Evolutionary conservation across 2,888 invertebrate genomes (phyloP), one percentile per base, ranked within the genome.

Genomic region (Philereme transversata): DNA sequence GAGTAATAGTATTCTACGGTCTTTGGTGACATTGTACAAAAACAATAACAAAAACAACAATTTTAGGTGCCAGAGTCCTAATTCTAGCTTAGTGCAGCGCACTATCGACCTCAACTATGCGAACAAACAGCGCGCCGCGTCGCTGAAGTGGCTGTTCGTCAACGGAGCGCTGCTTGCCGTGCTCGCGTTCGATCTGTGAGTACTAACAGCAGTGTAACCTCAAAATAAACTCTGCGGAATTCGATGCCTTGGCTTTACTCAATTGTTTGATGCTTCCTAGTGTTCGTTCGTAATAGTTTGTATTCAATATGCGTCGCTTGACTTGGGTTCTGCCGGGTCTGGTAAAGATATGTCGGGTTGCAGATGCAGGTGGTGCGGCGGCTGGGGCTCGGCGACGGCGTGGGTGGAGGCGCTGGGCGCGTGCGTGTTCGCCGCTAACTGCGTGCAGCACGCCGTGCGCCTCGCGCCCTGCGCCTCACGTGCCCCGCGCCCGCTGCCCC

Each of bases 111-210:
- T 94, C 8, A 92, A 90, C 51, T 93, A 93, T 69, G 88, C 82
- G 0, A 87, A 93, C 60, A 86, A 80, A 63, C 93, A 91, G 75
- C 89, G 93, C 4, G 87, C 90, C 5, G 87, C 77, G 55, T 91
- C 93, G 33, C 76, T 94, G n/a, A 90, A 92, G 68, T 95, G 95
- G 94, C 93, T 94, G 51, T 73, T 87, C 8, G 76, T 95, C 10
- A 95, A 95, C 74, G 84, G 90, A n/a, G 74, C 84, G 7, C 71
- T 95, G 36, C 81, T 95, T 38, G 73, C 92, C 9, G 72, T 94
- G 53, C 83, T 95, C 44, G 75, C 92, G 6, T 94, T 94, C 75
- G 95, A 95, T 76, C 84, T 95, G 95, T 95, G 83, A 91, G 94
- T 85, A 11, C 7, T 2, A 46, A 8, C 51, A 22, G 36, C 22